Evolutionary conservation across 2,797 vertebrate species (phyloP), one percentile per base, ranked within the genome.

Genomic region (Taeniopygia guttata): DNA sequence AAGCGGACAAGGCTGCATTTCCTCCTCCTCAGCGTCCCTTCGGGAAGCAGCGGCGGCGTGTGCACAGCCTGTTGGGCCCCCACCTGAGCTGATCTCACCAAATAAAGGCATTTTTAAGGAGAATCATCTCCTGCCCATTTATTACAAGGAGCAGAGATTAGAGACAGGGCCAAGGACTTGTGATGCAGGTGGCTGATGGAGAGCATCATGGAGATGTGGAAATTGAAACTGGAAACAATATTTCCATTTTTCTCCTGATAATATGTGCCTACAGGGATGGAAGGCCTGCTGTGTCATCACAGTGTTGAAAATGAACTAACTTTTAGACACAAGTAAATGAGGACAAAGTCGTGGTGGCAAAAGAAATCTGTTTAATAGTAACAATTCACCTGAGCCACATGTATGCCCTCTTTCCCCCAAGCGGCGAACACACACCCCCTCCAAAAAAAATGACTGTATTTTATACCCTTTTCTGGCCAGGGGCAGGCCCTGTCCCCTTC

Each of bases 381-480:
- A 51, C 1, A 1, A 36, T 32, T 51, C 26, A 43, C 27, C 26
- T 38, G 34, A 51, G 26, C 66, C 2, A 1, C 27, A 51, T 30
- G 34, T 30, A 38, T 30, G 34, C 15, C 6, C 43, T 48, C 10
- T 67, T 48, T 67, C 5, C 18, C 18, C 10, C 7, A 1, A 25
- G 9, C 59, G 21, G 10, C 2, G 0, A 40, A 48, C 36, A 49
- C 19, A 46, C 2, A 69, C 5, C 10, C 2, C 3, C 19, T 23
- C 7, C 25, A 23, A 16, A 8, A n/a, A 36, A 51, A 30, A 59
- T 16, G 13, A 21, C 54, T 34, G 7, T 8, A 16, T 42, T 62
- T 30, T 34, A 34, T 20, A 4, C 0, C 13, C 20, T 42, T 42
- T 16, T 11, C 43, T 1, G 1, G 19, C 3, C 0, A 0, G 6